Evolutionary conservation across 2,797 vertebrate genomes (phyloP).

Genomic region (Lagocephalus sceleratus): DNA sequence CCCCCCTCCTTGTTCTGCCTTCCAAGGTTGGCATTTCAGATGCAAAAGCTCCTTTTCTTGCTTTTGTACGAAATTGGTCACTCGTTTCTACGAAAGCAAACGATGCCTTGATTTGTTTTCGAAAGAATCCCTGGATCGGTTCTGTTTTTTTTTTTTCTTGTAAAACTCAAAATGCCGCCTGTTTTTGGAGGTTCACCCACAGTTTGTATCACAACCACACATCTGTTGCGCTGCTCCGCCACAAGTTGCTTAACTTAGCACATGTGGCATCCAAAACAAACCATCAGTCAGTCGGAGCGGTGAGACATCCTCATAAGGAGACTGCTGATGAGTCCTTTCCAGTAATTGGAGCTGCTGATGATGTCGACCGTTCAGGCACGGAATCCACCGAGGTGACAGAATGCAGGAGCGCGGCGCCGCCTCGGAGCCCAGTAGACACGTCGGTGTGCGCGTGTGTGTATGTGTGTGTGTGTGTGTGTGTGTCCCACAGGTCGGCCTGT

Average conservation of each 20-base stretch:
- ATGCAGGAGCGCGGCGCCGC: conserved; percentile 14
- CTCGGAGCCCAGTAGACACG: conserved; percentile 15
- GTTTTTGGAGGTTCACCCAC: not conserved
- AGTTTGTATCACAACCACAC: conserved; percentile 5
- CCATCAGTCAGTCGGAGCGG: conserved; percentile 29
- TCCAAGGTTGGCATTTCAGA: no score
- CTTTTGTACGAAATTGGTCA: not conserved
- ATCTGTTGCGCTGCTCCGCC: conserved; percentile 8
- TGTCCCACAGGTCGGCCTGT: conserved; percentile 15
- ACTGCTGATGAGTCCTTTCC: conserved; percentile 40
- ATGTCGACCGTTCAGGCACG: conserved; percentile 5
- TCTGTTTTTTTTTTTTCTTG: no score
- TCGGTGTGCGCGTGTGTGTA: no score
- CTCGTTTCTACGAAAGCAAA: not conserved
- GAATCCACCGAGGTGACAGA: conserved; percentile 51
- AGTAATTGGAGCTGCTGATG: conserved; percentile 37
- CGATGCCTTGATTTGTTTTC: not conserved
- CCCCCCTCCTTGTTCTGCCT: no score
- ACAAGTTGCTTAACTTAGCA: conserved; percentile 19
- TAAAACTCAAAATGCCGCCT: not conserved
- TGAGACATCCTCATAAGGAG: conserved; percentile 25
- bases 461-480: no score
- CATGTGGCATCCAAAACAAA: conserved; percentile 39
- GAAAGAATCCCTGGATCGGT: no score
- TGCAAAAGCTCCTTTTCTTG: no score